Percentiles rank a stretch among this genome's conserved stretches.
These are phyloP conservation scores for Todiramphus chloris DNA, from an alignment of 2,113 vertebrate species.

Conservation along the genomic window DNA sequence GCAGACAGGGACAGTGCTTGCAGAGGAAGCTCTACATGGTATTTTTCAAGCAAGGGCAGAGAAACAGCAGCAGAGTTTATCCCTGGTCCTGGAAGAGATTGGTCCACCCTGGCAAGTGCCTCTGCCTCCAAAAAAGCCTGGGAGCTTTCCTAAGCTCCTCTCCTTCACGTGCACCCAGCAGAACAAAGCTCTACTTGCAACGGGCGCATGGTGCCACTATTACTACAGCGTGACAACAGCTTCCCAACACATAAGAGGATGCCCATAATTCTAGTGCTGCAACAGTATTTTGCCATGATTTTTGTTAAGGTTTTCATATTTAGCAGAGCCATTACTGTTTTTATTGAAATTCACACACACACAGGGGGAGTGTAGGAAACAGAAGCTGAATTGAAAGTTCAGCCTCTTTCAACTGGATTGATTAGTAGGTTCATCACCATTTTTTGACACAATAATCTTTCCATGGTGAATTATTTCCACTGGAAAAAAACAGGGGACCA, in stretches of 20 bases:
- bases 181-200: neutral
- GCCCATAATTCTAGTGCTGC: neutral
- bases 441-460: conserved; percentile 65
- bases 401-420: conserved; percentile 50
- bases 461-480: conserved; percentile 56
- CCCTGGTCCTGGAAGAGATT: neutral
- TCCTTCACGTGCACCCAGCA: neutral
- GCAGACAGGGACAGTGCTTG: neutral
- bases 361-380: rapidly evolving
- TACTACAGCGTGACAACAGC: neutral
- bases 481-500: conserved; percentile 43
- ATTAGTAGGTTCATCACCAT: conserved; percentile 43
- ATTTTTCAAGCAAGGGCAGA: neutral
- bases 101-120: rapidly evolving
- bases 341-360: neutral
- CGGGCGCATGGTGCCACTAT: neutral
- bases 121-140: neutral
- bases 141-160: neutral
- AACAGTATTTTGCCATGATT: neutral
- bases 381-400: conserved; percentile 37
- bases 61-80: neutral
- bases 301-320: neutral
- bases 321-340: neutral
- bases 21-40: neutral
- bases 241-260: neutral